Conservation (phyloP, 2,888 invertebrate genomes). For the Eledona agricola region DNA sequence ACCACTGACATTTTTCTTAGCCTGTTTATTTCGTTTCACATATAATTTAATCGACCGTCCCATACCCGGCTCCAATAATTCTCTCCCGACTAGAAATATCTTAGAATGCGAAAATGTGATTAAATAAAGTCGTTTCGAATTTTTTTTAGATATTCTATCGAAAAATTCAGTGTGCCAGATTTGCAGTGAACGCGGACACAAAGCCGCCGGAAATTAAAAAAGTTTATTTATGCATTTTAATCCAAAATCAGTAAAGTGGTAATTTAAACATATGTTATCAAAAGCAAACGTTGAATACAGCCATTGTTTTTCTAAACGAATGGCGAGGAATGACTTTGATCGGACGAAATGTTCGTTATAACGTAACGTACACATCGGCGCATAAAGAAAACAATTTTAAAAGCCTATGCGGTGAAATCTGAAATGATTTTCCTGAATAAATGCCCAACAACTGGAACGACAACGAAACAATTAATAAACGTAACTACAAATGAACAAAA, state of each 20-base stretch:
- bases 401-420: too few relatives aligned
- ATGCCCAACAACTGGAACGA: too few relatives aligned
- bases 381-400: slow-evolving; percentile 11
- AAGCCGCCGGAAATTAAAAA: slow-evolving; percentile 24
- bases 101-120: too few relatives aligned
- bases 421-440: too few relatives aligned
- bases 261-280: slow-evolving; percentile 24
- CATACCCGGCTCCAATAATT: too few relatives aligned
- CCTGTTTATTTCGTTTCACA: background rate
- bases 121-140: too few relatives aligned
- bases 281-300: background rate
- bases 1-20: slow-evolving; percentile 29
- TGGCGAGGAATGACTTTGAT: slow-evolving; percentile 3
- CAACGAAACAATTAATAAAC: slow-evolving; percentile 22
- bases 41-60: too few relatives aligned
- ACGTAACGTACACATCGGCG: background rate
- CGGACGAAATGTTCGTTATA: slow-evolving; percentile 2
- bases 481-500: slow-evolving; percentile 5
- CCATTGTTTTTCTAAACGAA: slow-evolving; percentile 13
- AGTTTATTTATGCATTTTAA: slow-evolving; percentile 24
- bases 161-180: too few relatives aligned
- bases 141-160: too few relatives aligned
- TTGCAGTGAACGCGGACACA: too few relatives aligned
- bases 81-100: too few relatives aligned
- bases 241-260: slow-evolving; percentile 14